Evolutionary conservation across 2,113 vertebrate genomes (phyloP), one percentile per base, ranked within the genome.

Genomic region (Hippocampus comes): DNA sequence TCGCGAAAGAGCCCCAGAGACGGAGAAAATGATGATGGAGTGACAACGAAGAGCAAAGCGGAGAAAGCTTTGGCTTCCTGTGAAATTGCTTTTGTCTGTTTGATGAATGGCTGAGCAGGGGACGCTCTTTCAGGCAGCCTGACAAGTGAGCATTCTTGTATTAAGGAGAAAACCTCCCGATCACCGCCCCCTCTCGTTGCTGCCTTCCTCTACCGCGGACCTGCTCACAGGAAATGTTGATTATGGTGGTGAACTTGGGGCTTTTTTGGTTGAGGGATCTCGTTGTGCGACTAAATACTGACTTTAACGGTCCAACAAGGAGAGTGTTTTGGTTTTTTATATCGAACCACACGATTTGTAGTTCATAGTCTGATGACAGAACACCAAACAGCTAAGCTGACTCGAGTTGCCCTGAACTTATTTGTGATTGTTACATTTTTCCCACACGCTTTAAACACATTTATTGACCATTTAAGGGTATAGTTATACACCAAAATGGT

Each of bases 71-170:
- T 70, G 38, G 48, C 65, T 68, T 82, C 72, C 87, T 88, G 87
- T 88, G 88, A 89, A 89, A 89, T 89, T 86, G 78, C 78, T 79
- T 93, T 91, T 91, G 89, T 91, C 78, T 43, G 67, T 73, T 14
- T 21, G 73, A 79, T 88, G 84, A 91, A 89, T 90, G 63, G 73
- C 53, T n/a, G 70, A 68, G 63, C 1, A 70, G 66, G 68, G 80
- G 57, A 17, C 34, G 64, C 63, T 77, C 78, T 79, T 82, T 86
- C 71, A 84, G 56, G 11, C 49, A 67, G 20, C 30, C 77, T 77
- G 82, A 81, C 74, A 89, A 90, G 84, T 90, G 85, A 90, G 82
- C 87, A 85, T 88, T 90, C 82, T 72, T 75, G 68, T 60, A 78
- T 72, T 55, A 20, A 25, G 66, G 21, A 57, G 76, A 65, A 57